phyloP scores from a whole-genome alignment of 2,797 vertebrate genomes.

The Mico argentatus region DNA sequence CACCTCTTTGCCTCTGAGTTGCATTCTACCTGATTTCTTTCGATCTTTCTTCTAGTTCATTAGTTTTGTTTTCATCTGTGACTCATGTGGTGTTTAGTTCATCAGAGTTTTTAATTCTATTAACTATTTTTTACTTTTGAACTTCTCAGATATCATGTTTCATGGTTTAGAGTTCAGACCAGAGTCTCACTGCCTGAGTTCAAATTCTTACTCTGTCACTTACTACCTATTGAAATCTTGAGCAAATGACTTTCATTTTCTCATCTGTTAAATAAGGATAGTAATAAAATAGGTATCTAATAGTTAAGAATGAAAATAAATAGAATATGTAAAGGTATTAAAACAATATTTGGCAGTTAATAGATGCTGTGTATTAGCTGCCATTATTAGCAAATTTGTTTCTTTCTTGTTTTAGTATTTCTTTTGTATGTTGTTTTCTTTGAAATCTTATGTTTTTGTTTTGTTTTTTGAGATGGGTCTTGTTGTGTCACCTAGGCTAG shows the following conservation, averaged over 20 bases:
- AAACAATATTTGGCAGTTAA: background rate
- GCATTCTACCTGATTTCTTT: background rate
- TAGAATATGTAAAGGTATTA: background rate
- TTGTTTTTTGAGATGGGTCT: background rate
- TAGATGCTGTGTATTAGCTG: background rate
- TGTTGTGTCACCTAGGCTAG: background rate
- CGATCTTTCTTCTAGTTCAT: background rate
- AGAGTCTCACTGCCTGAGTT: background rate
- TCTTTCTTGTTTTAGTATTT: background rate
- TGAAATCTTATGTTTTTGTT: background rate
- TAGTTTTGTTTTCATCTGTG: background rate
- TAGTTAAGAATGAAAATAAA: background rate
- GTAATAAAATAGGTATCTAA: background rate
- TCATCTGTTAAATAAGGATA: background rate
- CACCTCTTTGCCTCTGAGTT: background rate
- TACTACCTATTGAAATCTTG: background rate
- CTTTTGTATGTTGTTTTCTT: background rate
- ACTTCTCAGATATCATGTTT: background rate
- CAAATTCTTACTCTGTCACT: background rate
- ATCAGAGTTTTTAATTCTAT: background rate
- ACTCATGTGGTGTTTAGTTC: background rate
- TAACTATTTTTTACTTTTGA: background rate
- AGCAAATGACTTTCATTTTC: background rate
- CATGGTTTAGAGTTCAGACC: background rate
- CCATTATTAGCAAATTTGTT: background rate